These are phyloP conservation scores for Rhopalosiphum nymphaeae DNA, from an alignment of 2,888 invertebrate genomes.

Conservation along the genomic window DNA sequence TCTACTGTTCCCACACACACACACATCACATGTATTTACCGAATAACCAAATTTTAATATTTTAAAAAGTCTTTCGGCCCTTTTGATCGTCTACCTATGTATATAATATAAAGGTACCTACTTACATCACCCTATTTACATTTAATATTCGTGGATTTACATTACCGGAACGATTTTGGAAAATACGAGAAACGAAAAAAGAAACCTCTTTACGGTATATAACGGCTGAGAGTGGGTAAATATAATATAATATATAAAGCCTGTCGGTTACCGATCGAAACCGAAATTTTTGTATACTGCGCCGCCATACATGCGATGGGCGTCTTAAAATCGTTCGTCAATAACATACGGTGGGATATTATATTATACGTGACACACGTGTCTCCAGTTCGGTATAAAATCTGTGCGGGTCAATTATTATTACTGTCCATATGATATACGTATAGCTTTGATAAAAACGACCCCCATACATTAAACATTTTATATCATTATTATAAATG, in stretches of 20 bases:
- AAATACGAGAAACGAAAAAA: neutral
- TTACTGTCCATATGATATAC: neutral
- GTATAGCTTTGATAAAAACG: neutral
- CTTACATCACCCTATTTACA: slow-evolving; percentile 16
- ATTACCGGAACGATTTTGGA: neutral
- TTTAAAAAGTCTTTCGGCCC: slow-evolving; percentile 22
- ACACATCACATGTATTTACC: neutral
- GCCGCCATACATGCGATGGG: neutral
- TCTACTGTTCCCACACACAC: neutral
- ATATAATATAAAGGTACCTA: neutral
- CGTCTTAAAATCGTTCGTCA: neutral
- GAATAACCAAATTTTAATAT: slow-evolving; percentile 37
- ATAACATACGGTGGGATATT: neutral
- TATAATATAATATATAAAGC: slow-evolving; percentile 13
- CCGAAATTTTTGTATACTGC: neutral
- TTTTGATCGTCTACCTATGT: slow-evolving; percentile 31
- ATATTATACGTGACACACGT: neutral
- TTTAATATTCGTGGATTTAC: slow-evolving; percentile 33
- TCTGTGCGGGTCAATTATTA: slow-evolving; percentile 5
- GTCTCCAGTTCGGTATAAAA: slow-evolving; percentile 12
- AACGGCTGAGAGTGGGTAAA: neutral
- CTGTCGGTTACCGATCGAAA: neutral
- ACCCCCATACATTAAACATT: neutral
- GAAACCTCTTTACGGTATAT: neutral
- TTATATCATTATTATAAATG: neutral